Evolutionary conservation across 92 coral and sea anemone genomes (phyloP).

Genomic region (Hydrozoanthus gracilis): DNA sequence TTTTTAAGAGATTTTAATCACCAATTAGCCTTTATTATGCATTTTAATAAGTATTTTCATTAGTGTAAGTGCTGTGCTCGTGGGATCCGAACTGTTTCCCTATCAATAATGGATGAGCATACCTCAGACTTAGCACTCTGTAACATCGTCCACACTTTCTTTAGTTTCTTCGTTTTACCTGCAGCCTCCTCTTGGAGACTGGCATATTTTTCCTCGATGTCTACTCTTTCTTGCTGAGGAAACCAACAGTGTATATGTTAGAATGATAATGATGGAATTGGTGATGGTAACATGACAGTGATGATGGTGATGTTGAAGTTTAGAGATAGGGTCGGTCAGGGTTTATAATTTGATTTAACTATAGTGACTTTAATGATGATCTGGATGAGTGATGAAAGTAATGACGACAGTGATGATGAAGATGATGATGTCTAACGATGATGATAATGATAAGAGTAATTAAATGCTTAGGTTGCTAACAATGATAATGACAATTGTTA

Average conservation of each 20-base stretch:
- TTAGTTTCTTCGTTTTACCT: slow-evolving; percentile 95
- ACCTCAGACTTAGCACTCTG: slow-evolving; percentile 99
- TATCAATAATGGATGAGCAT: not conserved
- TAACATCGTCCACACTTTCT: slow-evolving; percentile 98
- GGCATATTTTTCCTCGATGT: slow-evolving; percentile 98
- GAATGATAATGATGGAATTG: not conserved
- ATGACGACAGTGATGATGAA: not conserved
- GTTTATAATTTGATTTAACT: too few species aligned
- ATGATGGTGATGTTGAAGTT: not conserved
- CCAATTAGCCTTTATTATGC: too few species aligned
- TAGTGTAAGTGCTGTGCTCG: too few species aligned
- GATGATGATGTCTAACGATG: not conserved
- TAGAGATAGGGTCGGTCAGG: too few species aligned
- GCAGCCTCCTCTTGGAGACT: slow-evolving; percentile 97
- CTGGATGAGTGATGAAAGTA: too few species aligned
- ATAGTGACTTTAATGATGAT: too few species aligned
- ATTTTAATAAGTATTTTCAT: too few species aligned
- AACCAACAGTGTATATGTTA: not conserved
- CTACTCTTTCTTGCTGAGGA: slow-evolving; percentile 95
- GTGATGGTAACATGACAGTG: not conserved
- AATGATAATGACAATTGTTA: too few species aligned
- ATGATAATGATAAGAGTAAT: too few species aligned
- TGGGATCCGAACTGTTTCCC: too few species aligned
- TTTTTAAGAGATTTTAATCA: too few species aligned
- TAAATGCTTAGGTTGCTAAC: too few species aligned